Evolutionary conservation across 1,140 invertebrate species (phyloP).

Genomic region (Drosophila sulfurigaster): DNA sequence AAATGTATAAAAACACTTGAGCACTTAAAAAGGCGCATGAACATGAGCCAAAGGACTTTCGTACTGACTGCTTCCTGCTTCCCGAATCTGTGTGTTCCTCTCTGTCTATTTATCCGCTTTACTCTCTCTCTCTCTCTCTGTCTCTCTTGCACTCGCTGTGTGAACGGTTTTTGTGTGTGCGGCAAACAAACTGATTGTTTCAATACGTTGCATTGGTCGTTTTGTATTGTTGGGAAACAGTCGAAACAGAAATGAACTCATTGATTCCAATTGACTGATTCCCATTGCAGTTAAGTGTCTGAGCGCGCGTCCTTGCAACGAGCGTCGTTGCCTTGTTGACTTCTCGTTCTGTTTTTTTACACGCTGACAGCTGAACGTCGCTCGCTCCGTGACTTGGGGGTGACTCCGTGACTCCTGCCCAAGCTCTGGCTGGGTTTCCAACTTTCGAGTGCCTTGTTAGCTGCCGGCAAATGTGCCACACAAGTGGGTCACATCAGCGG

Average conservation of each 20-base stretch:
- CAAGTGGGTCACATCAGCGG: constrained; percentile 85
- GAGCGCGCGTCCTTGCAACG: constrained; percentile 42
- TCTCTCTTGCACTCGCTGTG: constrained; percentile 34
- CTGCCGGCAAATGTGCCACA: constrained; percentile 76
- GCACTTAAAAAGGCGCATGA: constrained; percentile 81
- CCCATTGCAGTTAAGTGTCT: constrained; percentile 79
- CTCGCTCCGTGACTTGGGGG: constrained; percentile 60
- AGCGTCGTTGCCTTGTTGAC: constrained; percentile 73
- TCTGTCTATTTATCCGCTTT: too few species aligned
- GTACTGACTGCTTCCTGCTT: constrained; percentile 7
- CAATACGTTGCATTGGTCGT: constrained; percentile 58
- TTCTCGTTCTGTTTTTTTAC: constrained; percentile 25
- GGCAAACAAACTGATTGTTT: constrained; percentile 75
- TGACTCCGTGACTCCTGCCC: constrained; percentile 63
- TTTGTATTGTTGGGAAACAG: constrained; percentile 83
- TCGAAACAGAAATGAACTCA: constrained; percentile 75
- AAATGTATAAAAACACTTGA: constrained; percentile 64
- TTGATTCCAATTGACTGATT: constrained; percentile 85
- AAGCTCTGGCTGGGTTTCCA: neutral
- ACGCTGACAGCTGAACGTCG: constrained; percentile 59
- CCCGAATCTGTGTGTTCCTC: neutral
- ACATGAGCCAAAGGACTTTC: constrained; percentile 55
- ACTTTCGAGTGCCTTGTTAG: constrained; percentile 66
- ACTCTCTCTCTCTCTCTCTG: neutral
- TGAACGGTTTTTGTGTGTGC: constrained; percentile 44